phyloP scores from a whole-genome alignment of 2,113 vertebrate genomes.

The Hyla sarda region DNA sequence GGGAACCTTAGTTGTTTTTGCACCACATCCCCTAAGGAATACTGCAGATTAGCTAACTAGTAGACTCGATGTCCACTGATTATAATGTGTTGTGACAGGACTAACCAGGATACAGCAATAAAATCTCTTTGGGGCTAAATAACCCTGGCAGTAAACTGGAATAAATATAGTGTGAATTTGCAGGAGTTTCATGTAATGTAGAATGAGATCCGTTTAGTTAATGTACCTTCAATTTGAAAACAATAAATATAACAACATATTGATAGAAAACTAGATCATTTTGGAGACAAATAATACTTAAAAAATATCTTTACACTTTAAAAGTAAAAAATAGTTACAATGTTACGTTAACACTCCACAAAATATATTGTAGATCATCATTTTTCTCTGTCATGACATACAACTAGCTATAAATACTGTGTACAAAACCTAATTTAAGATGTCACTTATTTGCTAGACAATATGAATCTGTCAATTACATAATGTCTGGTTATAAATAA shows the following conservation, averaged over 20 bases:
- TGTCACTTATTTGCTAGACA: slow-evolving; percentile 46
- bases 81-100: slow-evolving; percentile 45
- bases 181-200: not conserved
- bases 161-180: not conserved
- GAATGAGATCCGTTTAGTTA: not conserved
- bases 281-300: not conserved
- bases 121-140: slow-evolving; percentile 6
- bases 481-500: slow-evolving; percentile 16
- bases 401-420: slow-evolving; percentile 17
- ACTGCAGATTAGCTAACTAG: slow-evolving; percentile 41
- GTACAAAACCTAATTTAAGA: slow-evolving; percentile 45
- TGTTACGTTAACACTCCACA: too few relatives aligned
- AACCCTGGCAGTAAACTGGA: not conserved
- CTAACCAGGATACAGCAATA: slow-evolving; percentile 27
- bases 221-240: not conserved
- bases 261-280: not conserved
- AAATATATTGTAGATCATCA: not conserved
- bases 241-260: not conserved
- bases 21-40: slow-evolving; percentile 30
- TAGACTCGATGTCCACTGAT: slow-evolving; percentile 41
- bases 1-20: slow-evolving; percentile 17
- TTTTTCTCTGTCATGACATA: slow-evolving; percentile 31
- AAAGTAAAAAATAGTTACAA: slow-evolving; percentile 24
- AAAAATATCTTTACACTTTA: too few relatives aligned
- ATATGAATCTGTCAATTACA: slow-evolving; percentile 48